These are phyloP conservation scores for Muscicapa comitata DNA, from an alignment of 2,797 vertebrate genomes.

Conservation along the genomic window DNA sequence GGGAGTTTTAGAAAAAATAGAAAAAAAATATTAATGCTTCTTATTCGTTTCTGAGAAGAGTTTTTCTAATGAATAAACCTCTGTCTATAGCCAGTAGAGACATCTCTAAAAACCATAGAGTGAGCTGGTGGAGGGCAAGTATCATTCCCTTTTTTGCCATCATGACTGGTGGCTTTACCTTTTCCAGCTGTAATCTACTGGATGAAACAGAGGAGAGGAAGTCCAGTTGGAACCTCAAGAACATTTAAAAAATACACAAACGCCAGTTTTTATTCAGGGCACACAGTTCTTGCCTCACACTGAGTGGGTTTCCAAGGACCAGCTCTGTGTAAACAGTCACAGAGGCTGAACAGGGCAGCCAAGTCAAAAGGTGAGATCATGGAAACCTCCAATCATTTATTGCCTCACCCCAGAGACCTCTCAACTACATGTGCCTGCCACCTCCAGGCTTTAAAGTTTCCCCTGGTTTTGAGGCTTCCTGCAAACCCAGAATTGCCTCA, in stretches of 20 bases:
- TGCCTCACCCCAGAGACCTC: slow-evolving; percentile 23
- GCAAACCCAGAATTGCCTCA: background rate
- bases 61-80: background rate
- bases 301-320: background rate
- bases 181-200: background rate
- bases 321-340: background rate
- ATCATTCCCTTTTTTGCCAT: background rate
- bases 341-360: background rate
- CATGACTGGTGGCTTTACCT: background rate
- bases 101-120: background rate
- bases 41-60: background rate
- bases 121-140: background rate
- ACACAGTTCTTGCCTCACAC: background rate
- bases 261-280: background rate
- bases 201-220: background rate
- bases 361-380: slow-evolving; percentile 55
- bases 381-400: slow-evolving; percentile 30
- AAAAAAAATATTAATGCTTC: background rate
- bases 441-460: background rate
- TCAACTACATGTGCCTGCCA: accelerated
- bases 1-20: background rate
- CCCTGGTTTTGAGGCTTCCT: background rate
- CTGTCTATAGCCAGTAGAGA: background rate
- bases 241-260: accelerated
- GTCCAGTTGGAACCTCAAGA: background rate